Percentiles rank a stretch among this genome's conserved stretches.
These are phyloP conservation scores for Agrochola macilenta DNA, from an alignment of 2,888 invertebrate species.

Conservation along the genomic window DNA sequence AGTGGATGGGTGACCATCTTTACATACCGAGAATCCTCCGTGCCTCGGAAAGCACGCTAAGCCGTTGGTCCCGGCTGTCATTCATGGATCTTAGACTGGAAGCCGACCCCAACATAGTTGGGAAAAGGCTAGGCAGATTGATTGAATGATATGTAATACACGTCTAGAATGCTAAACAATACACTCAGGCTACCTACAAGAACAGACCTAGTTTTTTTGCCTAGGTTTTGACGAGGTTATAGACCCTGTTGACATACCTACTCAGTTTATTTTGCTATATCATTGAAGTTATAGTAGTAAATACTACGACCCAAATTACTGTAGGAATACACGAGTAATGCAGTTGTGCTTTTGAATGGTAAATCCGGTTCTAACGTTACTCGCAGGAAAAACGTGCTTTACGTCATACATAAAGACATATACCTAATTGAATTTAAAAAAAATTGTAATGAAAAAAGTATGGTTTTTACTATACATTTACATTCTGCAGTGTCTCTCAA, in stretches of 20 bases:
- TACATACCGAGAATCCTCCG: too few relatives aligned
- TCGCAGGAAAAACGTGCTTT: constrained; percentile 11
- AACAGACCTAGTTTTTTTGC: constrained; percentile 62
- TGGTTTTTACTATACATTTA: not conserved
- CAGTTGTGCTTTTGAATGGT: constrained; percentile 34
- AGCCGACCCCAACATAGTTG: too few relatives aligned
- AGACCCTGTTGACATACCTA: constrained; percentile 51
- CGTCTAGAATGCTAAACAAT: constrained; percentile 55
- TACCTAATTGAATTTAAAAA: not conserved
- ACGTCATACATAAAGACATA: too few relatives aligned
- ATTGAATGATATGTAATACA: constrained; percentile 18
- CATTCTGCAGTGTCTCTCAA: not conserved
- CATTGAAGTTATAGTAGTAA: constrained; percentile 35
- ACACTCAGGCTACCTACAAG: constrained; percentile 31
- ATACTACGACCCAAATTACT: constrained; percentile 39
- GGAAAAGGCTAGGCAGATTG: too few relatives aligned
- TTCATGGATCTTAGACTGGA: too few relatives aligned
- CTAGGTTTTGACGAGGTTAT: constrained; percentile 57
- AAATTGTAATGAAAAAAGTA: not conserved
- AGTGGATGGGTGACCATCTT: too few relatives aligned
- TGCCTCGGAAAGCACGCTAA: too few relatives aligned
- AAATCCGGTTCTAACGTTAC: constrained; percentile 13
- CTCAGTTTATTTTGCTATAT: constrained; percentile 40
- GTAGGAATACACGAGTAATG: constrained; percentile 34
- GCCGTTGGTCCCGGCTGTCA: too few relatives aligned